These are phyloP conservation scores for Caligus rogercresseyi DNA, from an alignment of 1,140 invertebrate species.

Conservation along the genomic window DNA sequence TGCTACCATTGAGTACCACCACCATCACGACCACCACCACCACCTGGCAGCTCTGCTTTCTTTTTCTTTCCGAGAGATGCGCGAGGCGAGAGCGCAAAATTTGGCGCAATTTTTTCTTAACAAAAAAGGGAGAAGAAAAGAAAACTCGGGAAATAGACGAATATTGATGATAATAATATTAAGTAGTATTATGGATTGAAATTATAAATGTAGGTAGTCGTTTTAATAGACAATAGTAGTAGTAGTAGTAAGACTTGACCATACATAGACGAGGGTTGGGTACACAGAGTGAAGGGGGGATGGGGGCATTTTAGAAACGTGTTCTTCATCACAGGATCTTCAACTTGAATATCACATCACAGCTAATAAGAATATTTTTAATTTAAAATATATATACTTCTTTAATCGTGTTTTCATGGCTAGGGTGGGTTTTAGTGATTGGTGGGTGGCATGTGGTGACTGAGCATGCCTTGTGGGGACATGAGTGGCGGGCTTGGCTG, in stretches of 20 bases:
- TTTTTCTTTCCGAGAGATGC: not conserved
- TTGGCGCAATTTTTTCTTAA: not conserved
- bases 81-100: not conserved
- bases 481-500: constrained; percentile 59
- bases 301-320: no score
- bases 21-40: no score
- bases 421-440: not conserved
- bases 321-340: not conserved
- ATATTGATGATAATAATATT: not conserved
- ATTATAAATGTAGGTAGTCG: no score
- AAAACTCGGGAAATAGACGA: not conserved
- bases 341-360: not conserved
- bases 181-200: not conserved
- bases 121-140: not conserved
- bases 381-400: not conserved
- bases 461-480: constrained; percentile 53
- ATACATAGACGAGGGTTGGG: no score
- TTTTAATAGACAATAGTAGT: no score
- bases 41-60: no score
- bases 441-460: constrained; percentile 30
- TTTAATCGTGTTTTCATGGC: no score
- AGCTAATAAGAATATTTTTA: not conserved
- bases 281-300: no score
- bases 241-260: no score
- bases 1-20: no score